phyloP scores from a whole-genome alignment of 1,140 invertebrate genomes.

The Drosophila nebulosa region DNA sequence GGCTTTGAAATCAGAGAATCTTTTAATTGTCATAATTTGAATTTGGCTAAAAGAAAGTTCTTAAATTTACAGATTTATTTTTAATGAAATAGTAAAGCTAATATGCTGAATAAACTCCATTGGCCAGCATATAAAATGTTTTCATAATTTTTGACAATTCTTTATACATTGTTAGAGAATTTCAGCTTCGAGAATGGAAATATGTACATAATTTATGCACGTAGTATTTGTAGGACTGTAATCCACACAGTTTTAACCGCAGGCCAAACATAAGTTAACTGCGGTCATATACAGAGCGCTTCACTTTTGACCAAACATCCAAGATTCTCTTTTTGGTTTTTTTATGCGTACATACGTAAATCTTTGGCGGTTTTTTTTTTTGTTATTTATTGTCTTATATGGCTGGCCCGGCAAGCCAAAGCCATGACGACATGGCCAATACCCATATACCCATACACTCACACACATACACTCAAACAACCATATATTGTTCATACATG shows the following conservation, averaged over 20 bases:
- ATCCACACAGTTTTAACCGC: slow-evolving; percentile 17
- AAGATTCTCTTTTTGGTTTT: slow-evolving; percentile 22
- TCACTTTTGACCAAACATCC: slow-evolving; percentile 39
- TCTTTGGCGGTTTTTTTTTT: slow-evolving; percentile 26
- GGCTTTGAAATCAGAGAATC: no score
- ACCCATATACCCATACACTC: slow-evolving; percentile 12
- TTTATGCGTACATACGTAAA: slow-evolving; percentile 15
- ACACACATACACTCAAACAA: neutral
- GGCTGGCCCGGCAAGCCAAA: slow-evolving; percentile 29
- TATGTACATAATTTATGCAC: neutral
- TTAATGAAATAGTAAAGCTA: no score
- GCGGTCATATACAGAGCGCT: slow-evolving; percentile 38
- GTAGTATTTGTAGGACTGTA: neutral
- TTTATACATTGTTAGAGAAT: neutral
- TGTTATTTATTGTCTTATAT: slow-evolving; percentile 30
- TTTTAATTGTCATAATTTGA: no score
- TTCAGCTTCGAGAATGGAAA: neutral
- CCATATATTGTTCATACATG: neutral
- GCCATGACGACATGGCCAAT: slow-evolving; percentile 61
- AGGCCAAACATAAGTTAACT: slow-evolving; percentile 37
- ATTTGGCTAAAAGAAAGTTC: no score
- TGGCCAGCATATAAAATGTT: neutral
- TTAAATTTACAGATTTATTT: no score
- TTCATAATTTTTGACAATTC: neutral
- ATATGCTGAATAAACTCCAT: no score